These are phyloP conservation scores for Palythoa grandiflora DNA, from an alignment of 92 coral and sea anemone species.

Conservation along the genomic window DNA sequence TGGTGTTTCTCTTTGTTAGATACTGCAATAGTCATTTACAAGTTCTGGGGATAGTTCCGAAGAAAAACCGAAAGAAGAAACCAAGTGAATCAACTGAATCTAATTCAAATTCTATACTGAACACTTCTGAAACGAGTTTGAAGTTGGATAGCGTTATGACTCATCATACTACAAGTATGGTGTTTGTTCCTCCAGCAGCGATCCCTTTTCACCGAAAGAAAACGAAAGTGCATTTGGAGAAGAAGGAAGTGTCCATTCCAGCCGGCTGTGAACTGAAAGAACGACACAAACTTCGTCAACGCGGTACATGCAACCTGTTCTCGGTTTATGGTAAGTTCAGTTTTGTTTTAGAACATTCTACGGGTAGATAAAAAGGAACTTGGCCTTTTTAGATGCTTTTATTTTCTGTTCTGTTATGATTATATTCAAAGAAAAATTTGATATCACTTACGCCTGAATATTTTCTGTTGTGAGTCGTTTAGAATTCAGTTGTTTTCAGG, in stretches of 20 bases:
- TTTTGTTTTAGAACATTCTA: conserved; percentile 9
- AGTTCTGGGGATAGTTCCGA: conserved; percentile 97
- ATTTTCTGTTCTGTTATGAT: not conserved
- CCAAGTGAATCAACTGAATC: conserved; percentile 76
- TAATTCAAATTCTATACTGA: conserved; percentile 65
- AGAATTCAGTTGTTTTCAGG: conserved; percentile 21
- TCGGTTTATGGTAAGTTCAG: conserved; percentile 83
- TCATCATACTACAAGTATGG: conserved; percentile 78
- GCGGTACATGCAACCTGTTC: conserved; percentile 79
- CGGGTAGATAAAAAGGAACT: not conserved
- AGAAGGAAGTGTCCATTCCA: conserved; percentile 62
- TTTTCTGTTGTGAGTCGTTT: not conserved
- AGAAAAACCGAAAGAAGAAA: conserved; percentile 95
- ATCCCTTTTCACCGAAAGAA: conserved; percentile 78
- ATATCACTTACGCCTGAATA: not conserved
- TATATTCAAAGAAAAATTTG: not conserved
- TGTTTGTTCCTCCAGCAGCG: conserved; percentile 74
- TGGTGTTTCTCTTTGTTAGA: conserved; percentile 63
- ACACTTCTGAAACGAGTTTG: conserved; percentile 59
- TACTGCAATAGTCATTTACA: conserved; percentile 99
- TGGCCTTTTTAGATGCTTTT: not conserved
- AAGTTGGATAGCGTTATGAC: conserved; percentile 86
- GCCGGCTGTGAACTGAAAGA: conserved; percentile 77
- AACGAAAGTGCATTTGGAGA: conserved; percentile 63
- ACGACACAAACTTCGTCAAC: conserved; percentile 69